Evolutionary conservation across 2,797 vertebrate species (phyloP).

Genomic region (Notamacropus eugenii): DNA sequence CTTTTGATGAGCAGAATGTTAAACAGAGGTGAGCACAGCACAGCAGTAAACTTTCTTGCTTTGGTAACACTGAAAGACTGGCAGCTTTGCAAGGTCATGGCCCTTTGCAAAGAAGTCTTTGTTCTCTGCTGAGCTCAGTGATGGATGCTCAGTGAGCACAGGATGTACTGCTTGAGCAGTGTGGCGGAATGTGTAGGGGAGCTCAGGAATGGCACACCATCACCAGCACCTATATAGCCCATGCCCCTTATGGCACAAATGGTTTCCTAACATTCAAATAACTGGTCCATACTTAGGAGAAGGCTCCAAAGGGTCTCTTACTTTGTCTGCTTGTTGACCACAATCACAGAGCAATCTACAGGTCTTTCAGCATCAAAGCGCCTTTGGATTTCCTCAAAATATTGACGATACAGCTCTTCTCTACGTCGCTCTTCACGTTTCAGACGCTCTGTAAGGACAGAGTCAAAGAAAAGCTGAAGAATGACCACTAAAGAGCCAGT

Average conservation of each 20-base stretch:
- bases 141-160: neutral
- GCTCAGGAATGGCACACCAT: neutral
- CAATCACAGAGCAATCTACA: constrained; percentile 98
- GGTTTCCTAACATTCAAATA: neutral
- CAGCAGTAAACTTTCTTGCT: constrained; percentile 7
- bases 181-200: neutral
- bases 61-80: constrained; percentile 5
- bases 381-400: constrained; percentile 97
- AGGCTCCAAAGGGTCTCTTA: constrained; percentile 82
- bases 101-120: constrained; percentile 15
- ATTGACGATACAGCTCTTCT: constrained; percentile 96
- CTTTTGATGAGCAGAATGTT: constrained; percentile 22
- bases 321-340: constrained; percentile 98
- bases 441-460: constrained; percentile 86
- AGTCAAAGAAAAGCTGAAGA: constrained; percentile 15
- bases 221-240: neutral
- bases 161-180: neutral
- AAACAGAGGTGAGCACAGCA: neutral
- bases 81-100: constrained; percentile 37
- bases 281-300: constrained; percentile 12
- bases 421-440: constrained; percentile 93
- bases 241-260: neutral
- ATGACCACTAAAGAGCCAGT: neutral
- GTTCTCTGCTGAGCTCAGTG: constrained; percentile 23
- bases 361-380: constrained; percentile 95